Percentiles rank a stretch among this genome's conserved stretches.
Evolutionary conservation across 2,113 vertebrate species (phyloP).

Genomic region (Myiagra hebetior): DNA sequence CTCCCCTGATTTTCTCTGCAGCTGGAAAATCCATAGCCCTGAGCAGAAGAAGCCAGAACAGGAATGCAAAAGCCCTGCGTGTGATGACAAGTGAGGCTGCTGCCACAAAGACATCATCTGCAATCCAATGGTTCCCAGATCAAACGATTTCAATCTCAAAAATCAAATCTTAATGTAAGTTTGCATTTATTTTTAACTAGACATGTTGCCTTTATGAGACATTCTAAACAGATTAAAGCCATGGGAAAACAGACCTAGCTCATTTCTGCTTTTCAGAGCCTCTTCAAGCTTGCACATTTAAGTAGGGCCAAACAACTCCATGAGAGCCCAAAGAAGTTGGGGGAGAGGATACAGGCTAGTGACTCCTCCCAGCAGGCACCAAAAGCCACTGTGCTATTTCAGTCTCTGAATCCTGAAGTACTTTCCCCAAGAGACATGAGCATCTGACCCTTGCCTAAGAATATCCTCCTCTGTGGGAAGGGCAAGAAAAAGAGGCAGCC

Average conservation of each 20-base stretch:
- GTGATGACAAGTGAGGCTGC: background rate
- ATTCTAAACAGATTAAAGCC: background rate
- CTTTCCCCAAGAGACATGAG: background rate
- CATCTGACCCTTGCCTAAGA: background rate
- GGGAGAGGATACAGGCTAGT: background rate
- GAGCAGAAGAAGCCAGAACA: background rate
- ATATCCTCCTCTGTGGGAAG: background rate
- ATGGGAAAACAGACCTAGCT: background rate
- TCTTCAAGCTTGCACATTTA: background rate
- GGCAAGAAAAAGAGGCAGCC: background rate
- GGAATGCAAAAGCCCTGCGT: background rate
- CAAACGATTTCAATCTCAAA: background rate
- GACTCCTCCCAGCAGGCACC: background rate
- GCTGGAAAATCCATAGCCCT: background rate
- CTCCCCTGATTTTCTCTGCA: background rate
- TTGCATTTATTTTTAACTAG: slow-evolving; percentile 24
- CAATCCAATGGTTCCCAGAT: background rate
- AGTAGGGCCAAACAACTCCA: background rate
- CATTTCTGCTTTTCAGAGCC: background rate
- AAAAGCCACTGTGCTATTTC: background rate
- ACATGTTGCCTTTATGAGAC: background rate
- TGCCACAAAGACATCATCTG: background rate
- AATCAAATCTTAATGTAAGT: background rate
- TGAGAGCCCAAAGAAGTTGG: background rate
- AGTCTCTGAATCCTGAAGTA: background rate